Evolutionary conservation across 2,113 vertebrate species (phyloP).

Genomic region (Aldabrachelys gigantea): DNA sequence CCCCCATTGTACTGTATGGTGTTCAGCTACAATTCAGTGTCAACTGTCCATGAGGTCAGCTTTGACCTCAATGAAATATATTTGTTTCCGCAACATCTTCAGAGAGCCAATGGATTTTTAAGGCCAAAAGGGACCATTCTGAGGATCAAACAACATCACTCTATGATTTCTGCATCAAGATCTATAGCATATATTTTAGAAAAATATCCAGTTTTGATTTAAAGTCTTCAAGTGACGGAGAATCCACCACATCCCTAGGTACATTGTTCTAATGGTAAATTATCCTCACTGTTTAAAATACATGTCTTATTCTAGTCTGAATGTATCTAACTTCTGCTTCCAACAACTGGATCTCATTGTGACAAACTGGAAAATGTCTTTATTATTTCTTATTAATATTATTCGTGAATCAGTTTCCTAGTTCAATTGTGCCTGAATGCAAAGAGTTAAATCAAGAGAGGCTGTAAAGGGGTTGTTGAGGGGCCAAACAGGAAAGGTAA

Average conservation of each 20-base stretch:
- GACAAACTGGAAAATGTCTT: no score
- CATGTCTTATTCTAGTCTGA: not conserved
- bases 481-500: no score
- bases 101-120: constrained; percentile 18
- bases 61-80: not conserved
- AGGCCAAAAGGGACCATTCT: constrained; percentile 8
- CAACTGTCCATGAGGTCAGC: not conserved
- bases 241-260: not conserved
- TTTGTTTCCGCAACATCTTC: not conserved
- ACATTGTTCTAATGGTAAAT: not conserved
- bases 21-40: not conserved
- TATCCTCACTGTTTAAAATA: not conserved
- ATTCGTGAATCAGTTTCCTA: no score
- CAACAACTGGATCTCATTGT: no score
- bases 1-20: not conserved
- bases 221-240: not conserved
- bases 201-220: not conserved
- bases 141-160: constrained; percentile 11
- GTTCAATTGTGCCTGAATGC: no score
- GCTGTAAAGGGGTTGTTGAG: no score
- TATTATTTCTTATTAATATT: no score
- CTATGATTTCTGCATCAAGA: constrained; percentile 37
- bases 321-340: not conserved
- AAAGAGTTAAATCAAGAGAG: no score
- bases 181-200: not conserved